Percentiles rank a stretch among this genome's conserved stretches.
Evolutionary conservation across 1,140 invertebrate species (phyloP).

Genomic region (Ips typographus): DNA sequence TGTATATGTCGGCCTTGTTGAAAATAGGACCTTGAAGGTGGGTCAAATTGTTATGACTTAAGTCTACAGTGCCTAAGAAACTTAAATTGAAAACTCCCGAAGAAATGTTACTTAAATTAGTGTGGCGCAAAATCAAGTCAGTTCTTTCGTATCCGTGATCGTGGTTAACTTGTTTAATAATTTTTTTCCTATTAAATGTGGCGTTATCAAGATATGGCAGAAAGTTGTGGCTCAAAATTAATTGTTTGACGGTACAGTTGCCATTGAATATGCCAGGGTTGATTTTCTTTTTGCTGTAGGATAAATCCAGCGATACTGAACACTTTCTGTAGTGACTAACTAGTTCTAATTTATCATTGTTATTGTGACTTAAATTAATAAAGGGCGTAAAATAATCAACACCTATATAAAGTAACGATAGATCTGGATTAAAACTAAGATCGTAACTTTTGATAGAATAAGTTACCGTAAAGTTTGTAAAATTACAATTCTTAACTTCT

Average conservation of each 20-base stretch:
- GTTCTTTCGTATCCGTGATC: not conserved
- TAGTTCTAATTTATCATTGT: not conserved
- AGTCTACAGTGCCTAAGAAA: not conserved
- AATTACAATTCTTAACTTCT: constrained; percentile 1
- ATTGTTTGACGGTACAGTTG: too few species aligned
- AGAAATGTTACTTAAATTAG: constrained; percentile 9
- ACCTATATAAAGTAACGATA: not conserved
- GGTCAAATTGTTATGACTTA: constrained; percentile 21
- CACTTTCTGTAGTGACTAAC: not conserved
- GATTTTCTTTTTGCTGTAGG: constrained; percentile 6
- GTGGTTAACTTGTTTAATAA: not conserved
- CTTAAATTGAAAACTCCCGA: not conserved
- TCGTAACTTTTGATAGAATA: not conserved
- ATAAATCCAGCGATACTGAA: constrained; percentile 1
- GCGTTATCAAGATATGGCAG: not conserved
- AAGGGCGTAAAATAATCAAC: not conserved
- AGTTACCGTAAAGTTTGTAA: not conserved
- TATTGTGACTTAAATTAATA: constrained; percentile 18
- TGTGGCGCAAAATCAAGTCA: constrained; percentile 9
- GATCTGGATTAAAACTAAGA: constrained; percentile 13
- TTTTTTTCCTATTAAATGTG: not conserved
- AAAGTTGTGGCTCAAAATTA: not conserved
- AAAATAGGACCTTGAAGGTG: constrained; percentile 7
- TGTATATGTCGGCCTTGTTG: not conserved
- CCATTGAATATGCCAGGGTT: not conserved